Evolutionary conservation across 2,797 vertebrate genomes (phyloP).

Genomic region (Miichthys miiuy): DNA sequence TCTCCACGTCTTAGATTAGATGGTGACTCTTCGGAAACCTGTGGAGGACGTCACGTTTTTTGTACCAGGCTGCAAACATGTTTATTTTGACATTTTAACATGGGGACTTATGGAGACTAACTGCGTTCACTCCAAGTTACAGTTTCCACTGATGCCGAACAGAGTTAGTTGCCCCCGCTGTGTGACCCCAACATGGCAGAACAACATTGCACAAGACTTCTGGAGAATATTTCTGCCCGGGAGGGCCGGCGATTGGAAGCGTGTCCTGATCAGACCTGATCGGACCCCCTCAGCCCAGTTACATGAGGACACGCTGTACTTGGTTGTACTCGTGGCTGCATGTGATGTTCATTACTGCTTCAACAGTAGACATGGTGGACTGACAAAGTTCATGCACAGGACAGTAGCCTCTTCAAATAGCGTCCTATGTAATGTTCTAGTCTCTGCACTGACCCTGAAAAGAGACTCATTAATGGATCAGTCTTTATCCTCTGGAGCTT

Average conservation of each 20-base stretch:
- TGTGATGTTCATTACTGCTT: conserved; percentile 8
- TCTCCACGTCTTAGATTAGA: no score
- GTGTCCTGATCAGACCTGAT: background rate
- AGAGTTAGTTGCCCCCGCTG: no score
- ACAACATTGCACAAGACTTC: background rate
- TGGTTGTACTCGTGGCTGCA: background rate
- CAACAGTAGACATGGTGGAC: background rate
- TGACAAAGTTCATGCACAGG: background rate
- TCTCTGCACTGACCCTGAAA: background rate
- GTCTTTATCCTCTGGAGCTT: background rate
- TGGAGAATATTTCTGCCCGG: background rate
- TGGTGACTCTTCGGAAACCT: no score
- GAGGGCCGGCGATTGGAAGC: background rate
- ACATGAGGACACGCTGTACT: background rate
- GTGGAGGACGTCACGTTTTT: no score
- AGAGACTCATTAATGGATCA: background rate
- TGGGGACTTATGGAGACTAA: no score
- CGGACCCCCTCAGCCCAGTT: background rate
- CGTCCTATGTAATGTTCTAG: no score
- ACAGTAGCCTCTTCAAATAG: no score
- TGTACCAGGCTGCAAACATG: no score
- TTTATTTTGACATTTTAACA: no score
- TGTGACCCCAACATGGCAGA: background rate
- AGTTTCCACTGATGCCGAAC: no score
- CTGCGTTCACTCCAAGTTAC: no score